Evolutionary conservation across 2,797 vertebrate genomes (phyloP).

Genomic region (Myotis vivesi): DNA sequence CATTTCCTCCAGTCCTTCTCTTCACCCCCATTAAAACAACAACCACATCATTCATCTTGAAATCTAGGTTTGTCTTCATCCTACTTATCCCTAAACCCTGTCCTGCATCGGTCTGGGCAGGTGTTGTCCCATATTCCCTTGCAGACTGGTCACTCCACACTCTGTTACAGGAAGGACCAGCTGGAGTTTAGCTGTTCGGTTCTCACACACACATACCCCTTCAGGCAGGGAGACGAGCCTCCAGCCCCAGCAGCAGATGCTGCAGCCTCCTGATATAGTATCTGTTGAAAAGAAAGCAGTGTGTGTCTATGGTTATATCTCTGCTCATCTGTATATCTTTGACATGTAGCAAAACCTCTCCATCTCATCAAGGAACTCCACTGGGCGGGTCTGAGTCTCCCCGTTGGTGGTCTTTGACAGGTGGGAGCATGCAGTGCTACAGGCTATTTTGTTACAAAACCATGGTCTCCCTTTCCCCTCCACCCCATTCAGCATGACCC

Average conservation of each 20-base stretch:
- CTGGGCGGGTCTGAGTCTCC: conserved; percentile 42
- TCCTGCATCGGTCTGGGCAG: not conserved
- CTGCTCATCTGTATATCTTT: conserved; percentile 73
- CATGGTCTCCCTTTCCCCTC: conserved; percentile 17
- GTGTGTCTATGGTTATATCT: conserved; percentile 74
- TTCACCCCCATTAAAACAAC: conserved; percentile 30
- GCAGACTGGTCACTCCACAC: conserved; percentile 4
- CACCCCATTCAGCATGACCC: conserved; percentile 62
- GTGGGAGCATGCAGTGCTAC: conserved; percentile 63
- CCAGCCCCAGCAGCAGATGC: conserved; percentile 24
- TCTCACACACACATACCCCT: not conserved
- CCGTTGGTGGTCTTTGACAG: conserved; percentile 33
- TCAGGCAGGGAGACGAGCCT: conserved; percentile 40
- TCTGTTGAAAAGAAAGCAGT: conserved; percentile 70
- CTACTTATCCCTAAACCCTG: conserved; percentile 8
- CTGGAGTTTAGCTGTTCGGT: conserved; percentile 23
- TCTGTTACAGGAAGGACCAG: conserved; percentile 43
- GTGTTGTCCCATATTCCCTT: not conserved
- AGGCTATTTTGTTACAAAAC: conserved; percentile 74
- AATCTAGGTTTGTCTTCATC: conserved; percentile 46
- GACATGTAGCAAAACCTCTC: conserved; percentile 74
- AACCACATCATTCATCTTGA: conserved; percentile 56
- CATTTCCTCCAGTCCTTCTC: conserved; percentile 31
- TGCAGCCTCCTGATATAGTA: conserved; percentile 55
- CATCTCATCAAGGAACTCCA: conserved; percentile 41